Evolutionary conservation across 2,113 vertebrate genomes (phyloP).

Genomic region (Hippocampus barbouri): DNA sequence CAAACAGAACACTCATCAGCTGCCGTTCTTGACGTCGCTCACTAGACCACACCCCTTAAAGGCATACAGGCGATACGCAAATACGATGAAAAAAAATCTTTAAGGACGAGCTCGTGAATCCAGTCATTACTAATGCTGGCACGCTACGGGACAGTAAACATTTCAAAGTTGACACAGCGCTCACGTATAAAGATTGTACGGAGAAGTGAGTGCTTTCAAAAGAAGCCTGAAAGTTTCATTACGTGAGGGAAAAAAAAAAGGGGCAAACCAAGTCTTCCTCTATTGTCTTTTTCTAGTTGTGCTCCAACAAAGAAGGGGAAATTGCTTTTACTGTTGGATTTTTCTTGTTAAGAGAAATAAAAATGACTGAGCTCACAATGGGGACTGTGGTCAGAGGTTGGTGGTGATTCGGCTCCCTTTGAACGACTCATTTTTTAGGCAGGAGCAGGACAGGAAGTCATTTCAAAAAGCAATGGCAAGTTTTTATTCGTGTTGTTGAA

Average conservation of each 20-base stretch:
- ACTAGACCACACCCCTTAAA: no score
- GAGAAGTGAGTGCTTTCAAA: neutral
- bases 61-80: no score
- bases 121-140: no score
- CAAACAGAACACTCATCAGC: no score
- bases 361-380: neutral
- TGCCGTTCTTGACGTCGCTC: no score
- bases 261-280: neutral
- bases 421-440: neutral
- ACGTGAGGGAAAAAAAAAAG: neutral
- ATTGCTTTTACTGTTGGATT: neutral
- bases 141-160: no score
- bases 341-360: neutral
- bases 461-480: no score
- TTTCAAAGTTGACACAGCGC: no score
- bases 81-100: no score
- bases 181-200: no score
- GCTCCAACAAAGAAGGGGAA: neutral
- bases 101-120: no score
- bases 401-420: neutral
- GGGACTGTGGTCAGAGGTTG: neutral
- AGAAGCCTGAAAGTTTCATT: neutral
- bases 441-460: neutral
- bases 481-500: neutral
- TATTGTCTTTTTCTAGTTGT: neutral